These are phyloP conservation scores for Ibidorhyncha struthersii DNA, from an alignment of 2,113 vertebrate genomes.

Conservation along the genomic window DNA sequence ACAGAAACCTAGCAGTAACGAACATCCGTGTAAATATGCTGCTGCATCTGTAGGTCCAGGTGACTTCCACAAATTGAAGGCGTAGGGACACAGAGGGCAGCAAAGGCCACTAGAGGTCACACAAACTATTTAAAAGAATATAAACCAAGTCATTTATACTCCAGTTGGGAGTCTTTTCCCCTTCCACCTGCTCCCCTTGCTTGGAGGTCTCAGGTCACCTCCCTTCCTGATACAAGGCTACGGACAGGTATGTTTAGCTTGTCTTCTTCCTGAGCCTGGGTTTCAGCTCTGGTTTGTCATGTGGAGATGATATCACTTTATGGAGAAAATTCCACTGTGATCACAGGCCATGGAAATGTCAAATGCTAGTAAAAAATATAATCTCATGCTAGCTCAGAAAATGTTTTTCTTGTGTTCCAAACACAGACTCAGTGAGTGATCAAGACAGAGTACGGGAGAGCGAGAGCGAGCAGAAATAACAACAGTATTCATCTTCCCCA, in stretches of 20 bases:
- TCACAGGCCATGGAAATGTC: conserved; percentile 39
- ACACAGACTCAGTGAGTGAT: not conserved
- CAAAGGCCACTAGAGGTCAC: conserved; percentile 38
- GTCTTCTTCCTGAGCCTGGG: not conserved
- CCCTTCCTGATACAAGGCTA: not conserved
- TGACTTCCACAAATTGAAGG: not conserved
- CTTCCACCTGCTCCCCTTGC: not conserved
- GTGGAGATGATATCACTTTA: conserved; percentile 13
- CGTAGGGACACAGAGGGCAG: not conserved
- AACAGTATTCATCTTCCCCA: conserved; percentile 28
- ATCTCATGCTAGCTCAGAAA: conserved; percentile 21
- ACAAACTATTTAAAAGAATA: conserved; percentile 7
- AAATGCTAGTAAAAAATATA: not conserved
- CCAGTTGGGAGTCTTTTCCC: not conserved
- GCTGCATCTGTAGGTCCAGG: not conserved
- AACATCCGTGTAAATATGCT: not conserved
- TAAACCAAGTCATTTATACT: not conserved
- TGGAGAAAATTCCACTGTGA: conserved; percentile 48
- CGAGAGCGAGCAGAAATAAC: not conserved
- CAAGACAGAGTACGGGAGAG: not conserved
- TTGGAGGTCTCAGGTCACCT: not conserved
- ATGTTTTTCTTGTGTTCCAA: not conserved
- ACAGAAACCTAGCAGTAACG: not conserved
- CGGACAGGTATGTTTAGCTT: not conserved
- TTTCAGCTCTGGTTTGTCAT: conserved; percentile 16